phyloP scores from a whole-genome alignment of 2,797 vertebrate genomes.

The Pseudopleuronectes americanus region DNA sequence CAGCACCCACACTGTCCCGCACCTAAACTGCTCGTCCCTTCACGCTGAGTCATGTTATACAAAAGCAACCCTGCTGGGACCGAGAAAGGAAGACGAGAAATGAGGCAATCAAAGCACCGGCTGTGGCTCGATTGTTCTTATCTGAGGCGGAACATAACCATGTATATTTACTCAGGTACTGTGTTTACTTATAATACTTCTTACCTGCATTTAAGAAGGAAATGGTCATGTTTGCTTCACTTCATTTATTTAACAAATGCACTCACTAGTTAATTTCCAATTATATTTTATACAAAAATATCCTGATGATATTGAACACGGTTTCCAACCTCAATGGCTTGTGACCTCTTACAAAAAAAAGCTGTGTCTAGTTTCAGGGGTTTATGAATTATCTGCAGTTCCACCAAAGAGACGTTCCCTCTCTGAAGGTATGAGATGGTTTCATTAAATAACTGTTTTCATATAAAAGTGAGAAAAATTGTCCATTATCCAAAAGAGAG shows the following conservation, averaged over 20 bases:
- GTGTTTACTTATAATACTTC: too few relatives aligned
- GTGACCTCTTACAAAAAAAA: neutral
- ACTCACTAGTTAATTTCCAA: too few relatives aligned
- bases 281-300: too few relatives aligned
- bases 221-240: too few relatives aligned
- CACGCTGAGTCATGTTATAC: neutral
- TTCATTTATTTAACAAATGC: too few relatives aligned
- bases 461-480: neutral
- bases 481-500: neutral
- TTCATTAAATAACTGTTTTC: neutral
- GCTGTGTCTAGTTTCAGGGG: neutral
- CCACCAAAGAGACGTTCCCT: neutral
- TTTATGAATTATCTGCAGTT: neutral
- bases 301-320: neutral
- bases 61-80: neutral
- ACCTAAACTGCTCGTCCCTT: neutral
- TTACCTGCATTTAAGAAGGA: neutral
- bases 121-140: neutral
- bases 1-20: neutral
- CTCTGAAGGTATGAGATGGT: slow-evolving; percentile 4
- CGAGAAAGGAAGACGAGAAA: neutral
- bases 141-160: neutral
- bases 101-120: neutral
- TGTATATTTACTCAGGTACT: neutral
- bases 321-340: neutral